Percentiles rank a stretch among this genome's conserved stretches.
Conservation (phyloP, 1,140 invertebrate genomes). For the Gerris buenoi region DNA sequence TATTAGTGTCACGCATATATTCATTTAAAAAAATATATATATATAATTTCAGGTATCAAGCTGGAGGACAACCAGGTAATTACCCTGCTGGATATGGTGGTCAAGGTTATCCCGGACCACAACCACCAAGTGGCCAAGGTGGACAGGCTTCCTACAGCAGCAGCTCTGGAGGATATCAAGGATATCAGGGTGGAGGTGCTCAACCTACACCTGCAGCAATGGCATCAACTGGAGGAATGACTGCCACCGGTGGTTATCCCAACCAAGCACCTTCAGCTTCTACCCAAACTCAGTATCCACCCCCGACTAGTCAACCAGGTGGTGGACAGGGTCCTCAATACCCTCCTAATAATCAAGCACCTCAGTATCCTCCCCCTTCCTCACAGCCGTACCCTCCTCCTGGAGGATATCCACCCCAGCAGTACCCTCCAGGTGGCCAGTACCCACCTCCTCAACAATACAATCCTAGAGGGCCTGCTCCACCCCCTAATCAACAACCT, state of each 20-base stretch:
- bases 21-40: too few relatives aligned
- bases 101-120: background rate
- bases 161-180: background rate
- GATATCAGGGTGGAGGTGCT: background rate
- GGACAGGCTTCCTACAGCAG: background rate
- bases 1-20: too few relatives aligned
- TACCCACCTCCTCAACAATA: background rate
- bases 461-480: constrained; percentile 7
- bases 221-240: too few relatives aligned
- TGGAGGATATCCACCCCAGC: background rate
- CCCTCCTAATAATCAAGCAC: background rate
- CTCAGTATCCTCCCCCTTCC: background rate
- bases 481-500: background rate
- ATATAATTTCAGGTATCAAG: background rate
- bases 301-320: background rate
- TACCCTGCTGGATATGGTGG: background rate
- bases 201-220: too few relatives aligned
- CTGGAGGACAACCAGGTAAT: background rate
- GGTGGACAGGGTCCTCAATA: background rate
- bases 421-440: background rate
- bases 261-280: background rate
- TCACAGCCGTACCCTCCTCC: background rate
- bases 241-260: background rate
- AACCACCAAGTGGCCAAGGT: background rate
- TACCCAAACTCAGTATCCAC: background rate